Evolutionary conservation across 2,797 vertebrate genomes (phyloP).

Genomic region (Pempheris klunzingeri): DNA sequence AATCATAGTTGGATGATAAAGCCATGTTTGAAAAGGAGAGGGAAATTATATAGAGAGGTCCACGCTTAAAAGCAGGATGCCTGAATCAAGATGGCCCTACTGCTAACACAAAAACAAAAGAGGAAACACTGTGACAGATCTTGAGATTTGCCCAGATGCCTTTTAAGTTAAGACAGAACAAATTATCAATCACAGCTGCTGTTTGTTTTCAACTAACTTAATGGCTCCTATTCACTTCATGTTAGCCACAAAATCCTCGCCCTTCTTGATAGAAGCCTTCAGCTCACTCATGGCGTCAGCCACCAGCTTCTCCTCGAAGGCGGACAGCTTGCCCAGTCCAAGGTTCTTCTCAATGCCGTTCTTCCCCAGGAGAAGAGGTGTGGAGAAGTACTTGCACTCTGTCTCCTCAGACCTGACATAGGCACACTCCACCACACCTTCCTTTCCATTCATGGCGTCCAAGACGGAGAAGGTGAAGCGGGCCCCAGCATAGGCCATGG

Average conservation of each 20-base stretch:
- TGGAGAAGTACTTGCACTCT: slow-evolving; percentile 96
- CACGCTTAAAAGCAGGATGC: slow-evolving; percentile 31
- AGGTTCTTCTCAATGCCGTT: slow-evolving; percentile 98
- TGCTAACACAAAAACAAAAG: slow-evolving; percentile 49
- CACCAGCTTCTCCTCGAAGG: slow-evolving; percentile 96
- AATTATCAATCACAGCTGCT: slow-evolving; percentile 49
- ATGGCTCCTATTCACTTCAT: slow-evolving; percentile 88
- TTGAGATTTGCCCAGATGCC: slow-evolving; percentile 59
- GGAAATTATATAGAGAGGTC: not conserved
- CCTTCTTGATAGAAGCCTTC: slow-evolving; percentile 97
- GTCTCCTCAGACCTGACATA: slow-evolving; percentile 95
- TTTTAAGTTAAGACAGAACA: slow-evolving; percentile 62
- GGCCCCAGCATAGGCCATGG: slow-evolving; percentile 98
- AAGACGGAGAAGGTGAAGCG: slow-evolving; percentile 96
- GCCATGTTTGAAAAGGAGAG: slow-evolving; percentile 27
- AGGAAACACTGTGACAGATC: slow-evolving; percentile 72
- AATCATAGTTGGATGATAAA: slow-evolving; percentile 44
- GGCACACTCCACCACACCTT: slow-evolving; percentile 95
- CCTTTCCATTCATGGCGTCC: slow-evolving; percentile 97
- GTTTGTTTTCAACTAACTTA: slow-evolving; percentile 24
- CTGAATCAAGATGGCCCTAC: slow-evolving; percentile 24
- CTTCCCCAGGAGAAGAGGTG: slow-evolving; percentile 96
- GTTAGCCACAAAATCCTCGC: slow-evolving; percentile 94
- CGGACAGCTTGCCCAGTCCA: slow-evolving; percentile 92
- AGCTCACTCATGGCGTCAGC: slow-evolving; percentile 91